These are phyloP conservation scores for Otolemur crassicaudatus DNA, from an alignment of 2,797 vertebrate species.

Conservation along the genomic window DNA sequence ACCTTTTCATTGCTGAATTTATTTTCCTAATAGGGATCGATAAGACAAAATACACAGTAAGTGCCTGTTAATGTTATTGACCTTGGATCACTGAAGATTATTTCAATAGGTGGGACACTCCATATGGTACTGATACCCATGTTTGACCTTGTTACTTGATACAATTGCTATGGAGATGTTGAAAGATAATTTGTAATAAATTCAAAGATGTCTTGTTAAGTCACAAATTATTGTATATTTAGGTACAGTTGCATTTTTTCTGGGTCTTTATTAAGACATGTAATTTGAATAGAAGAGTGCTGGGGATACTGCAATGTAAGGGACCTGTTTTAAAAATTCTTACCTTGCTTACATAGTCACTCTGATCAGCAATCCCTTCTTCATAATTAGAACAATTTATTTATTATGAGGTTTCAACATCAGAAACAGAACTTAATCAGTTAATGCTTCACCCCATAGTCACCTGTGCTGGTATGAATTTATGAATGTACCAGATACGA, in stretches of 20 bases:
- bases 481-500: constrained; percentile 33
- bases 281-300: constrained; percentile 62
- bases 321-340: not conserved
- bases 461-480: constrained; percentile 52
- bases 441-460: constrained; percentile 54
- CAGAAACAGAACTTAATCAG: constrained; percentile 61
- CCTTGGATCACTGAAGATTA: constrained; percentile 78
- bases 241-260: constrained; percentile 58
- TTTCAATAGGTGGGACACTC: constrained; percentile 85
- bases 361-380: not conserved
- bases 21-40: constrained; percentile 99
- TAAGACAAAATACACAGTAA: constrained; percentile 97
- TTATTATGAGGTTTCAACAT: not conserved
- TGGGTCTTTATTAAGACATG: constrained; percentile 56
- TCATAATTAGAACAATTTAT: constrained; percentile 48
- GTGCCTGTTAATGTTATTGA: constrained; percentile 77
- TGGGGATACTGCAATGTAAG: constrained; percentile 61
- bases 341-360: not conserved
- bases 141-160: constrained; percentile 83
- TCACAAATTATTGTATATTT: constrained; percentile 55
- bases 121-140: constrained; percentile 81
- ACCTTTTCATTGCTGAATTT: constrained; percentile 98
- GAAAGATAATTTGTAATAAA: constrained; percentile 85
- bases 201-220: constrained; percentile 77
- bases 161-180: constrained; percentile 80